Conservation (phyloP, 2,888 invertebrate species). For the Cactoblastis cactorum region DNA sequence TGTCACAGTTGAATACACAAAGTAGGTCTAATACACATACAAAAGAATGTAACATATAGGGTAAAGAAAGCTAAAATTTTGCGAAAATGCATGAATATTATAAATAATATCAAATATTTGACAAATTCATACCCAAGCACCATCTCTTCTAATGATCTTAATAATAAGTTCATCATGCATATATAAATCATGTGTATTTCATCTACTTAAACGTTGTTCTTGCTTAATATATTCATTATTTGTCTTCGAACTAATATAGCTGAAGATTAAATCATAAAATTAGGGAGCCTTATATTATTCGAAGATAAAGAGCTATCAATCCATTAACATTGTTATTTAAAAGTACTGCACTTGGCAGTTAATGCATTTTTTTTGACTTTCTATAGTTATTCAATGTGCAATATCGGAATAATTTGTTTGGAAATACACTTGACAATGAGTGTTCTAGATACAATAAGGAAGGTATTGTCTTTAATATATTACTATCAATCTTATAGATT, state of each 20-base stretch:
- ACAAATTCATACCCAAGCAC: no score
- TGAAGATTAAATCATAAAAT: not conserved
- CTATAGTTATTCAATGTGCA: conserved; percentile 2
- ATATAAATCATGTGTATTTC: conserved; percentile 50
- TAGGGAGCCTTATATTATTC: not conserved
- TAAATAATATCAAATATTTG: no score
- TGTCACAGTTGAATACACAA: conserved; percentile 73
- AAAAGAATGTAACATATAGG: not conserved
- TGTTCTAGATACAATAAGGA: no score
- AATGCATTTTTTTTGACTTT: not conserved
- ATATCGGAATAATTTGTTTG: conserved; percentile 10
- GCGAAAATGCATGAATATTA: not conserved
- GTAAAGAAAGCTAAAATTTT: not conserved
- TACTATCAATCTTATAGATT: not conserved
- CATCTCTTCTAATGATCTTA: no score
- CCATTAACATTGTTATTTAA: conserved; percentile 18
- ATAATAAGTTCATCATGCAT: no score
- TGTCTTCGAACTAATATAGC: conserved; percentile 27
- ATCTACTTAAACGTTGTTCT: conserved; percentile 36
- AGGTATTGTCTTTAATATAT: not conserved
- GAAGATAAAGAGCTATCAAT: conserved; percentile 17
- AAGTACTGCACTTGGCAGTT: not conserved
- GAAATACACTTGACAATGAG: no score
- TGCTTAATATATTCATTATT: conserved; percentile 48
- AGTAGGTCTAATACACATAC: conserved; percentile 44